Percentiles rank a stretch among this genome's conserved stretches.
Evolutionary conservation across 2,888 invertebrate genomes (phyloP).

Genomic region (Amiota minor): DNA sequence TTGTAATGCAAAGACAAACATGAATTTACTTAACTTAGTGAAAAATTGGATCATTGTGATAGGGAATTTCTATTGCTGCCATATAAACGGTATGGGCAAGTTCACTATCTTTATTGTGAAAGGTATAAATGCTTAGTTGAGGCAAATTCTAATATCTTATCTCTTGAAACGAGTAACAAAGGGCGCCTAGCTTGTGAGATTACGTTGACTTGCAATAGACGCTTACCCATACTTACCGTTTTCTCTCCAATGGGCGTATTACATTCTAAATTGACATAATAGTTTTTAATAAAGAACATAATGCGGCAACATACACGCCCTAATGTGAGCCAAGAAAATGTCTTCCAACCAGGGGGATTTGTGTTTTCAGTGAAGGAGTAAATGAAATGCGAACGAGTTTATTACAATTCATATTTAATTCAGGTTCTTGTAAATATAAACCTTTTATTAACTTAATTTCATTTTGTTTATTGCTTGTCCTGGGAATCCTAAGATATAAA

Average conservation of each 20-base stretch:
- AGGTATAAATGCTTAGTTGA: no score
- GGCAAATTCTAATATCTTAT: no score
- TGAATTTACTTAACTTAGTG: no score
- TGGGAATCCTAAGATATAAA: slow-evolving; percentile 18
- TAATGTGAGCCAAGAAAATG: background rate
- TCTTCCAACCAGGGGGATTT: background rate
- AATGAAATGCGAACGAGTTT: background rate
- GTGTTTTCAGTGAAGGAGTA: background rate
- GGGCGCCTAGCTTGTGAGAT: background rate
- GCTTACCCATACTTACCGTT: background rate
- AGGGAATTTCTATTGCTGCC: no score
- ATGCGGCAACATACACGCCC: background rate
- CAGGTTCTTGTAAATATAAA: background rate
- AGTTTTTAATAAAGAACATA: slow-evolving; percentile 19
- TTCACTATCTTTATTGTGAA: no score
- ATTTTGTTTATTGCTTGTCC: background rate
- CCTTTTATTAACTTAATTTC: background rate
- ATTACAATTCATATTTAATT: slow-evolving; percentile 14
- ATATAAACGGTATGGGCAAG: no score
- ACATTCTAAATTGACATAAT: slow-evolving; percentile 20
- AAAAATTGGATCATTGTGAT: no score
- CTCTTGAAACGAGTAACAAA: background rate
- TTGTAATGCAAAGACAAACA: no score
- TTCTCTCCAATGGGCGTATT: slow-evolving; percentile 16
- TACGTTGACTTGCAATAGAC: background rate